Percentiles rank a stretch among this genome's conserved stretches.
phyloP scores from a whole-genome alignment of 2,797 vertebrate genomes.

The Pangasius djambal region DNA sequence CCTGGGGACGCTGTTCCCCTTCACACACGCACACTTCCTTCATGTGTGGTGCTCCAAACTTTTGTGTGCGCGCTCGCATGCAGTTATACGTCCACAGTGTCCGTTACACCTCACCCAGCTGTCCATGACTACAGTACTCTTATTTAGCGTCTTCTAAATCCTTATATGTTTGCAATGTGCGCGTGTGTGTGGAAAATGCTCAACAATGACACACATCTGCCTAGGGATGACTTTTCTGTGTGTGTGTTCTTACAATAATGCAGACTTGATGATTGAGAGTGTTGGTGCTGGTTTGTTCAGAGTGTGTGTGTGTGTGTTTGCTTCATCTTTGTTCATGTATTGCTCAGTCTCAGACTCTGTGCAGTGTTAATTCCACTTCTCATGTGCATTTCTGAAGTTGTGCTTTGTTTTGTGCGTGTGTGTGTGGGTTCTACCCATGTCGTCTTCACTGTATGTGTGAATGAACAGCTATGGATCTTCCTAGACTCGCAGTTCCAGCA shows the following conservation, averaged over 20 bases:
- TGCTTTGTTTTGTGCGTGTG: background rate
- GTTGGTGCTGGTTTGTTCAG: slow-evolving; percentile 17
- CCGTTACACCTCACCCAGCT: slow-evolving; percentile 18
- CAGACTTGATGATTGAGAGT: background rate
- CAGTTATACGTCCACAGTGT: background rate
- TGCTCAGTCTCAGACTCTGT: background rate
- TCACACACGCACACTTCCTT: background rate
- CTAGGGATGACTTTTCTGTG: background rate
- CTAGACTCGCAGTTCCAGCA: background rate
- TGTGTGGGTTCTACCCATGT: background rate
- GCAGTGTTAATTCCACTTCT: slow-evolving; percentile 20
- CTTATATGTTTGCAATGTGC: background rate
- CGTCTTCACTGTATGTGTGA: background rate
- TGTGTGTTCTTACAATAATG: background rate
- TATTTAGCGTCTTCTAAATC: background rate
- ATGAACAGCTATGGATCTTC: background rate
- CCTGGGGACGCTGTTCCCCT: background rate
- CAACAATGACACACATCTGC: background rate
- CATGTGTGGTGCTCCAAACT: slow-evolving; percentile 5
- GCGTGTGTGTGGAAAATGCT: background rate
- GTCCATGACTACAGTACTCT: slow-evolving; percentile 19
- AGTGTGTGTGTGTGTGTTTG: slow-evolving; percentile 22
- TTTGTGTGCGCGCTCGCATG: slow-evolving; percentile 2
- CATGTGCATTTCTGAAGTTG: background rate
- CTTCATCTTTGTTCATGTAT: slow-evolving; percentile 11